Conservation (phyloP, 2,888 invertebrate species). For the Andrena camellia region DNA sequence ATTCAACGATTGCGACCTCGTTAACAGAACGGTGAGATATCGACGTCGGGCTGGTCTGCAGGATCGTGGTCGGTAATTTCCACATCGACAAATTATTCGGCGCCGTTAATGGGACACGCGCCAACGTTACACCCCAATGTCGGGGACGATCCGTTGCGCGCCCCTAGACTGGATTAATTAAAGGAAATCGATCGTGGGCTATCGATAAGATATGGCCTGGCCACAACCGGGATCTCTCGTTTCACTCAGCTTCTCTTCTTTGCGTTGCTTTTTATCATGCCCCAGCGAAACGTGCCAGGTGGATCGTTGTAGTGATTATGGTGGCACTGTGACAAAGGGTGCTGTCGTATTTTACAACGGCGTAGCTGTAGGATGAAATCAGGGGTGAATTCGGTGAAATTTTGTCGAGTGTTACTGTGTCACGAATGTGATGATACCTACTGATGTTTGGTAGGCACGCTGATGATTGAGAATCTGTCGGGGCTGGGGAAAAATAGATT, state of each 20-base stretch:
- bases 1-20: constrained; percentile 57
- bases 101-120: constrained; percentile 63
- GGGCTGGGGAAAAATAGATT: no score
- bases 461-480: no score
- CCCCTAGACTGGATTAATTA: constrained; percentile 55
- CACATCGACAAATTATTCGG: constrained; percentile 67
- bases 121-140: constrained; percentile 48
- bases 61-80: constrained; percentile 58
- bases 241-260: background rate
- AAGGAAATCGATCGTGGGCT: constrained; percentile 56
- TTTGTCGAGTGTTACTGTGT: no score
- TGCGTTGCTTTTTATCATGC: background rate
- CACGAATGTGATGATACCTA: no score
- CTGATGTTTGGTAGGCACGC: no score
- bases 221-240: constrained; percentile 5
- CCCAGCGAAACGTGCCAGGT: background rate
- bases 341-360: no score
- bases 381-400: no score
- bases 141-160: constrained; percentile 25
- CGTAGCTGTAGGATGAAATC: no score
- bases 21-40: constrained; percentile 59
- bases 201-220: constrained; percentile 17
- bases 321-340: no score
- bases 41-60: constrained; percentile 27
- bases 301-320: background rate